A percentile compares a stretch with the other conserved stretches of the same genome.
Conservation (phyloP, 37 sponge, comb jelly and placozoan genomes). For the Diacarnus erythraeanus region DNA sequence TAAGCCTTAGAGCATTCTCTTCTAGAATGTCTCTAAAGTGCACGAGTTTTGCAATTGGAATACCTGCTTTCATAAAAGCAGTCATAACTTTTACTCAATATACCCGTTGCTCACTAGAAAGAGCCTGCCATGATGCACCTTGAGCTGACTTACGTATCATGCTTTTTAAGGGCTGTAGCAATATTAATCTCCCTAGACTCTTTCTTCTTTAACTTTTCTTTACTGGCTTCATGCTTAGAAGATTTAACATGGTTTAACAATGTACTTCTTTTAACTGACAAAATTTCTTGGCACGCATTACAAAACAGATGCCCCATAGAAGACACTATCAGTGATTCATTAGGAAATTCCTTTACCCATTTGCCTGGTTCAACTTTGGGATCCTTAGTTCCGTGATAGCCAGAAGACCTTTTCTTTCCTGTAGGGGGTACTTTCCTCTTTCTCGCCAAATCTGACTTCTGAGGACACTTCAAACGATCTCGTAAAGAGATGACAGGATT, state of each 20-base stretch:
- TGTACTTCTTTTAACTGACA: no score
- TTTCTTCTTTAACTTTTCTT: conserved; percentile 5
- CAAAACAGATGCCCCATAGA: conserved; percentile 4
- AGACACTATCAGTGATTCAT: background rate
- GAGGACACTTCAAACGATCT: no score
- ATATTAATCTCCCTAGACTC: conserved; percentile 17
- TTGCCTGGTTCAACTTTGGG: background rate
- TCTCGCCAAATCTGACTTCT: background rate
- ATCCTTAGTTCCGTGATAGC: background rate
- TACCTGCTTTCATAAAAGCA: background rate
- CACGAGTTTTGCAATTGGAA: conserved; percentile 40
- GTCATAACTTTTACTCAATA: conserved; percentile 54
- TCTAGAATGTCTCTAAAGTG: no score
- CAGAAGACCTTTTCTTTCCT: conserved; percentile 9
- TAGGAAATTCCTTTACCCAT: conserved; percentile 8
- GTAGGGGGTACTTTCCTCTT: background rate
- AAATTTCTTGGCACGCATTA: conserved; percentile 14
- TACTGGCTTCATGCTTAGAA: conserved; percentile 17
- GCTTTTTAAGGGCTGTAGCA: conserved; percentile 15
- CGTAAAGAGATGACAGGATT: no score
- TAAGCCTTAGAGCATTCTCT: conserved; percentile 36
- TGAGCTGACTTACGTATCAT: conserved; percentile 38
- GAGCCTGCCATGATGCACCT: no score
- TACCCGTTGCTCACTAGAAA: conserved; percentile 40
- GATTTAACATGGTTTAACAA: background rate